Percentiles rank a stretch among this genome's conserved stretches.
phyloP scores from a whole-genome alignment of 2,888 invertebrate species.

The Tetranychus truncatus region DNA sequence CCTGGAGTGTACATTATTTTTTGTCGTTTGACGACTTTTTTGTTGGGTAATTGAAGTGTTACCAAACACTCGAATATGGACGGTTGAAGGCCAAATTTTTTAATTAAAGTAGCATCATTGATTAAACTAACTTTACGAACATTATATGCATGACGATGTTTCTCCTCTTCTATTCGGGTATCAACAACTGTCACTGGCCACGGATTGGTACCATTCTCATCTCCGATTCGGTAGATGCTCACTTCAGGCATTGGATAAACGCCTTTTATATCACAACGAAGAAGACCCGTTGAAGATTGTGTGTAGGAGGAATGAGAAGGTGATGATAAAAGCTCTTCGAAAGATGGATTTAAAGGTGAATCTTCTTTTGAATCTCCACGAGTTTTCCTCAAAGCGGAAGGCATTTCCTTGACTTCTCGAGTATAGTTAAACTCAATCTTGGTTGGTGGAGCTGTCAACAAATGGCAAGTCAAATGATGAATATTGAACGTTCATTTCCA shows the following conservation, averaged over 20 bases:
- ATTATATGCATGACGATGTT: background rate
- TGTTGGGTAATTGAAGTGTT: slow-evolving; percentile 4
- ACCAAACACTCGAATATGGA: slow-evolving; percentile 12
- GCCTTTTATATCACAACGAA: slow-evolving; percentile 25
- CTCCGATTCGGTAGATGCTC: slow-evolving; percentile 23
- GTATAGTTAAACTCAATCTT: slow-evolving; percentile 10
- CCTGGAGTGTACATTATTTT: slow-evolving; percentile 5
- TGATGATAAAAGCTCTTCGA: background rate
- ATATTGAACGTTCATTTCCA: background rate
- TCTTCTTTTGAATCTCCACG: slow-evolving; percentile 3
- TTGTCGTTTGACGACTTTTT: background rate
- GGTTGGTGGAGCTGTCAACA: slow-evolving; percentile 4
- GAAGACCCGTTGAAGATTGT: slow-evolving; percentile 2
- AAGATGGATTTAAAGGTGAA: background rate
- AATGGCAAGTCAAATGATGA: background rate
- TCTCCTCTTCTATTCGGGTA: background rate
- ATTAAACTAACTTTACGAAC: slow-evolving; percentile 7
- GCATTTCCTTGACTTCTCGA: slow-evolving; percentile 3
- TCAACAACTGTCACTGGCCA: slow-evolving; percentile 3
- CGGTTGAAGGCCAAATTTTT: slow-evolving; percentile 8
- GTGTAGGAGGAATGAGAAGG: background rate
- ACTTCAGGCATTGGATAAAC: slow-evolving; percentile 28
- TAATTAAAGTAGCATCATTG: background rate
- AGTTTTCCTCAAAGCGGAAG: slow-evolving; percentile 4
- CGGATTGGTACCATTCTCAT: slow-evolving; percentile 8